These are phyloP conservation scores for Pogonus chalceus DNA, from an alignment of 1,140 invertebrate species.

Conservation along the genomic window DNA sequence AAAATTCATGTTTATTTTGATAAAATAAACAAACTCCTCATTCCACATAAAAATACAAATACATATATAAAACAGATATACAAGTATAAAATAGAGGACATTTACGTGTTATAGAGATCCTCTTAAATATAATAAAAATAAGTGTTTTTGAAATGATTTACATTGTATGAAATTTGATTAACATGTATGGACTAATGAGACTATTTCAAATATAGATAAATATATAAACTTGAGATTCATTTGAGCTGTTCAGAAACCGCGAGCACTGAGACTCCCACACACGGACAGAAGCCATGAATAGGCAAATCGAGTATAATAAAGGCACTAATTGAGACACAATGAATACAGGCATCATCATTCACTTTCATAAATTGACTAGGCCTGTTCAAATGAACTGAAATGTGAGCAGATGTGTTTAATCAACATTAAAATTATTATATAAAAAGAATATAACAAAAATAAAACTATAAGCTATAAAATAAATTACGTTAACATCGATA, in stretches of 20 bases:
- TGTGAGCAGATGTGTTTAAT: background rate
- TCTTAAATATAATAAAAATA: too few species aligned
- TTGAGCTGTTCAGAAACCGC: background rate
- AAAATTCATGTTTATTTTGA: too few species aligned
- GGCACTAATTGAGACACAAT: conserved; percentile 4
- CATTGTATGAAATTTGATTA: too few species aligned
- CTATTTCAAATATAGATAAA: too few species aligned
- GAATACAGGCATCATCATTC: background rate
- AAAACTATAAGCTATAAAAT: conserved; percentile 4
- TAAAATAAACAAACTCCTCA: too few species aligned
- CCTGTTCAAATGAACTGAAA: background rate
- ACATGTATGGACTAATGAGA: too few species aligned
- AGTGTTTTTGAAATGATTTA: too few species aligned
- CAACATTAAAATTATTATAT: background rate
- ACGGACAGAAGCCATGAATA: background rate
- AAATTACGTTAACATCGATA: conserved; percentile 3
- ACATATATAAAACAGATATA: too few species aligned
- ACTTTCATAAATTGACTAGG: conserved; percentile 2
- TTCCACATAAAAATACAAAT: too few species aligned
- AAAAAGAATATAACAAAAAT: conserved; percentile 1
- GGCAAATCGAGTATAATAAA: background rate
- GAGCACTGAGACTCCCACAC: background rate
- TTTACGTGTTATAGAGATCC: too few species aligned
- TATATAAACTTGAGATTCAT: background rate
- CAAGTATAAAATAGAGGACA: too few species aligned